Conservation (phyloP, 2,113 vertebrate genomes). For the Platysternon megacephalum region DNA sequence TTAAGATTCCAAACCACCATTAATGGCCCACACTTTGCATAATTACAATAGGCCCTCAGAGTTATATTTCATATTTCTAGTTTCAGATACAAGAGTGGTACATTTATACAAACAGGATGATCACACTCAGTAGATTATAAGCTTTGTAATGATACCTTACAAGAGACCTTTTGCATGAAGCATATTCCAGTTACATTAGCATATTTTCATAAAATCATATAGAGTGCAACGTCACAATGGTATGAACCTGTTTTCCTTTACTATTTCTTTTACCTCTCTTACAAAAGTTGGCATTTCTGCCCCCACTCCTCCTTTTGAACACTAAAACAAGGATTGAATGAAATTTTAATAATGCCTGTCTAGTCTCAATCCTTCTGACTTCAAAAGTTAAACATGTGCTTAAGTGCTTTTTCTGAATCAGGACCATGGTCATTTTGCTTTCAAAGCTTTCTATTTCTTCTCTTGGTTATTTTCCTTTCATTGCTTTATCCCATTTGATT, state of each 20-base stretch:
- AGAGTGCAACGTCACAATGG: too few species aligned
- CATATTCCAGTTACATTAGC: too few species aligned
- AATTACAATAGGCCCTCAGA: too few species aligned
- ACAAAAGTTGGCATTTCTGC: background rate
- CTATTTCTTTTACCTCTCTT: background rate
- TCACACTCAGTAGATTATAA: too few species aligned
- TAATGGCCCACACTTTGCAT: too few species aligned
- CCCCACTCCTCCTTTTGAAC: background rate
- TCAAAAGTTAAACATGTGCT: background rate
- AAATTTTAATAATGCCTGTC: background rate
- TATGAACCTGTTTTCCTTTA: background rate
- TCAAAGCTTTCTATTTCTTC: constrained; percentile 1
- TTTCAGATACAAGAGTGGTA: too few species aligned
- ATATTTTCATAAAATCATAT: too few species aligned
- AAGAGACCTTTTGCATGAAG: too few species aligned
- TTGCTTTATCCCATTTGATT: background rate
- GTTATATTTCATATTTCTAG: too few species aligned
- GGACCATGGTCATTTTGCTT: background rate
- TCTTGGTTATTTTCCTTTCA: background rate
- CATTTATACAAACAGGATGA: too few species aligned
- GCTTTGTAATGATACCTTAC: too few species aligned
- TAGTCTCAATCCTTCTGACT: constrained; percentile 1
- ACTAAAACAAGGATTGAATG: constrained; percentile 11
- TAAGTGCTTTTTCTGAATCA: background rate
- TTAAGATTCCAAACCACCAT: too few species aligned